Percentiles rank a stretch among this genome's conserved stretches.
phyloP scores from a whole-genome alignment of 2,797 vertebrate species.

The Dryobates pubescens region DNA sequence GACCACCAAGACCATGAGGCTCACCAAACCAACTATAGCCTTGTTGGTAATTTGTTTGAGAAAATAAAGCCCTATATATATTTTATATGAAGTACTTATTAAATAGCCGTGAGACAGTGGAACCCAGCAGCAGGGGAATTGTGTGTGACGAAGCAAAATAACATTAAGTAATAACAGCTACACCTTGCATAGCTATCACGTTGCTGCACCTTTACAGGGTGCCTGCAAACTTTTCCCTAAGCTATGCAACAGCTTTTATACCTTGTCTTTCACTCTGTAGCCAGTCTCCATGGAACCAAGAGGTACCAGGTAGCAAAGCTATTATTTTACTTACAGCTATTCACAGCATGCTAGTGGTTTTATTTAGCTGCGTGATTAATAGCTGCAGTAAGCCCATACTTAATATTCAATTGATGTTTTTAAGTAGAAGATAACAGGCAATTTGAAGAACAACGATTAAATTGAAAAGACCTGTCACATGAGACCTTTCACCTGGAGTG shows the following conservation, averaged over 20 bases:
- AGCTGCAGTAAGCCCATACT: constrained; percentile 9
- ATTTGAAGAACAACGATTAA: constrained; percentile 3
- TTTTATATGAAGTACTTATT: neutral
- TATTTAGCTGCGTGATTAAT: neutral
- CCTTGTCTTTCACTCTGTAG: neutral
- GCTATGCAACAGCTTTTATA: neutral
- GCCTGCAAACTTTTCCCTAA: neutral
- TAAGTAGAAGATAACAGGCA: neutral
- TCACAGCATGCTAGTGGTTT: neutral
- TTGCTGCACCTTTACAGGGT: neutral
- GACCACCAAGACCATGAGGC: neutral
- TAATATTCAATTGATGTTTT: constrained; percentile 27
- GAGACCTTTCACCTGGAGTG: neutral
- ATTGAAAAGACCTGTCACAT: neutral
- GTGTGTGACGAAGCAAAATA: neutral
- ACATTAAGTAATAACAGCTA: neutral
- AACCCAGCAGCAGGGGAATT: neutral
- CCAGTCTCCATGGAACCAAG: neutral
- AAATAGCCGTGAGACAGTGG: neutral
- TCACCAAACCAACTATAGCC: accelerated
- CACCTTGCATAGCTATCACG: neutral
- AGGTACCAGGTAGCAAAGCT: neutral
- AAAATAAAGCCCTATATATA: neutral
- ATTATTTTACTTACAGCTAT: constrained; percentile 19
- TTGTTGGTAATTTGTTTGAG: neutral